Evolutionary conservation across 2,113 vertebrate species (phyloP).

Genomic region (Sylvilagus bachmani): DNA sequence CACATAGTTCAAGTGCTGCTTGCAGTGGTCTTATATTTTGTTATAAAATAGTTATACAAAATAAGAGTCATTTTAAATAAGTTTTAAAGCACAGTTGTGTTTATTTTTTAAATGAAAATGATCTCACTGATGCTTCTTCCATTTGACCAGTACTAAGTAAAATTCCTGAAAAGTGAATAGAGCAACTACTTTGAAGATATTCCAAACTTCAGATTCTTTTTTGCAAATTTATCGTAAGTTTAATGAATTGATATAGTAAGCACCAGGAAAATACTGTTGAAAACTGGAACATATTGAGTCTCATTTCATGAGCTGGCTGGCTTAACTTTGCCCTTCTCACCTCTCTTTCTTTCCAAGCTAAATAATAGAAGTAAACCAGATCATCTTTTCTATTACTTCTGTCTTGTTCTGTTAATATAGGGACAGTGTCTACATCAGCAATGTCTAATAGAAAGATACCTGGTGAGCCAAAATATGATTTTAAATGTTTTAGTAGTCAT

Average conservation of each 20-base stretch:
- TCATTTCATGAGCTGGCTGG: not conserved
- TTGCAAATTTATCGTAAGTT: not conserved
- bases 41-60: not conserved
- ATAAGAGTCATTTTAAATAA: not conserved
- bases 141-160: not conserved
- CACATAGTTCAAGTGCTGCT: not conserved
- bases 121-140: not conserved
- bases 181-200: not conserved
- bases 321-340: not conserved
- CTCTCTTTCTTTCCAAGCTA: not conserved
- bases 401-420: not conserved
- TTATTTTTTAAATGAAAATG: not conserved
- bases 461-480: not conserved
- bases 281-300: not conserved
- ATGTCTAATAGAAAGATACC: not conserved
- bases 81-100: not conserved
- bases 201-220: not conserved
- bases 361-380: not conserved
- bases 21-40: not conserved
- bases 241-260: not conserved
- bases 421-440: not conserved
- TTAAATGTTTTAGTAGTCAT: not conserved
- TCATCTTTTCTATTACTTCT: not conserved
- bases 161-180: not conserved
- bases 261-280: not conserved